Base-by-base conservation (phyloP, 2,888 invertebrate species). In the Agapetus fuscipes region DNA sequence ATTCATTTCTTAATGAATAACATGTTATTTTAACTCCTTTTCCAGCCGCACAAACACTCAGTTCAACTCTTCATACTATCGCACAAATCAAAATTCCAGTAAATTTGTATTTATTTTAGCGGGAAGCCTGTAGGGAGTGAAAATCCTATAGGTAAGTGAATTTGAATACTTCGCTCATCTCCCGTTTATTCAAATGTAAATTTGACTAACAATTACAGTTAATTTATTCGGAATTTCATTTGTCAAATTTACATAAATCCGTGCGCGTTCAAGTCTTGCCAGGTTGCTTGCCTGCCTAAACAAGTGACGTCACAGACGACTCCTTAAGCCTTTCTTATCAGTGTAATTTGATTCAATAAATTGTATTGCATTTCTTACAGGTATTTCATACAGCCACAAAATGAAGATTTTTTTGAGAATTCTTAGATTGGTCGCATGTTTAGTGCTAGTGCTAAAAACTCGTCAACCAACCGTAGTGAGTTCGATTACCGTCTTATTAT, bases 211-310 rank as follows among this genome's bases (percentile, higher is more conserved):
- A 27, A 27, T 27, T 27, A 27, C 12, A 5, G 27, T 12, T 27
- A 27, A 27, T 9, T 27, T 27, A 27, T 27, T 27, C 27, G n/a
- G 27, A 27, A 12, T 27, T 27, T 20, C 20, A 20, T 20, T 30
- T 15, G 16, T 17, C 17, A 10, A 11, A 32, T 20, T 16, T 14
- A 2, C 32, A 16, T 32, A 16, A 30, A 10, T 7, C 9, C 30
- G n/a, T 6, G 4, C 17, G 6, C 15, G 32, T n/a, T 7, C 30
- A 5, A n/a, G 13, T 14, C 30, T 10, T 7, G 24, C 5, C n/a
- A n/a, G n/a, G n/a, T n/a, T n/a, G n/a, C n/a, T n/a, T n/a, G n/a
- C n/a, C n/a, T n/a, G n/a, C n/a, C n/a, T n/a, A n/a, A n/a, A n/a
- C n/a, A n/a, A n/a, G n/a, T n/a, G n/a, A n/a, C n/a, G 20, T 20